Evolutionary conservation across 2,113 vertebrate species (phyloP).

Genomic region (Eulacestoma nigropectus): DNA sequence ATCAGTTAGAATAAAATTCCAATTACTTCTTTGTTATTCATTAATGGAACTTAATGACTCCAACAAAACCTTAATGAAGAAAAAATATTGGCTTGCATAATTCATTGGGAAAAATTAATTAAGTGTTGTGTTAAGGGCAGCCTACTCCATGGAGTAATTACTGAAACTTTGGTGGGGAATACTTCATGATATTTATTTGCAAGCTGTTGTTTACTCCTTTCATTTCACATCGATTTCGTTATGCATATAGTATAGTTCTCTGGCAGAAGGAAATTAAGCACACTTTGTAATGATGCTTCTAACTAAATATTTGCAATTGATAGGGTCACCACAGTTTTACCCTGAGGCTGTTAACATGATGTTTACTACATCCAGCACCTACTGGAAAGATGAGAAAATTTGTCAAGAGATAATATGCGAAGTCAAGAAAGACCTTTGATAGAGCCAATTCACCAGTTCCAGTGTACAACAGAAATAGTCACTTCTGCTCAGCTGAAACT

Average conservation of each 20-base stretch:
- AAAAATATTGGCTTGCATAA: conserved; percentile 72
- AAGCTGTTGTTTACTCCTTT: conserved; percentile 74
- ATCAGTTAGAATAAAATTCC: conserved; percentile 66
- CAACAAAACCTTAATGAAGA: conserved; percentile 71
- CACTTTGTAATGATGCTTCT: conserved; percentile 30
- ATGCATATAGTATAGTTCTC: conserved; percentile 36
- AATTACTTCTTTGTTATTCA: conserved; percentile 71
- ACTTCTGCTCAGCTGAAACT: not conserved
- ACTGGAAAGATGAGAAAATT: not conserved
- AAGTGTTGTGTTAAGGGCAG: conserved; percentile 73
- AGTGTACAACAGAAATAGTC: not conserved
- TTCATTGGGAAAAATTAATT: conserved; percentile 76
- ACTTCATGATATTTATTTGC: conserved; percentile 66
- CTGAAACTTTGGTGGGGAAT: conserved; percentile 63
- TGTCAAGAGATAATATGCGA: not conserved
- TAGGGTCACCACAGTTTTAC: conserved; percentile 20
- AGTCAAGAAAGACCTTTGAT: not conserved
- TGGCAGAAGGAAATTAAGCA: conserved; percentile 45
- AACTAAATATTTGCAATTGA: conserved; percentile 40
- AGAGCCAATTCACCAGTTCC: not conserved
- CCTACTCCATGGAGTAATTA: conserved; percentile 66
- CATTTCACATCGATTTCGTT: conserved; percentile 44
- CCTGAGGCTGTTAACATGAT: not conserved
- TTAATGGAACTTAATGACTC: conserved; percentile 74
- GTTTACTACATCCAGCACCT: not conserved